A percentile compares a stretch with the other conserved stretches of the same genome.
Conservation (phyloP, 2,113 vertebrate species). For the Eclectus roratus region DNA sequence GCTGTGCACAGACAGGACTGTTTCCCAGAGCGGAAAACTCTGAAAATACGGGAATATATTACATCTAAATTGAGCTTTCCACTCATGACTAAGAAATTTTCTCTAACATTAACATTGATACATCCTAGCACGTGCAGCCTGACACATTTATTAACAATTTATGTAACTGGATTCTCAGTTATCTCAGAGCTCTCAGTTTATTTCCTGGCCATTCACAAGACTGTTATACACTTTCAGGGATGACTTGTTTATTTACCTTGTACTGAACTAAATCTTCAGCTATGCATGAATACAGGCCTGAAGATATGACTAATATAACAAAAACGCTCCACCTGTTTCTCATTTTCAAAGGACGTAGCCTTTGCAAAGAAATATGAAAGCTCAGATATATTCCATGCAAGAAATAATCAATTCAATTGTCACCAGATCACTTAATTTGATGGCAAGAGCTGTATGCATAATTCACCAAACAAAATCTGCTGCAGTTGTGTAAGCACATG, state of each 20-base stretch:
- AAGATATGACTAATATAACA: neutral
- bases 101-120: neutral
- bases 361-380: neutral
- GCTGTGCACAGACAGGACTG: neutral
- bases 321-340: neutral
- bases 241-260: neutral
- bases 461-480: neutral
- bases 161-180: neutral
- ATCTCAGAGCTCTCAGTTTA: neutral
- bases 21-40: neutral
- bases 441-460: neutral
- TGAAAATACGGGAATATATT: neutral
- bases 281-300: neutral
- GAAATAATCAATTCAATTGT: neutral
- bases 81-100: neutral
- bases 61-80: neutral
- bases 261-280: neutral
- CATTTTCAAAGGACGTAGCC: neutral
- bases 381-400: neutral
- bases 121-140: neutral
- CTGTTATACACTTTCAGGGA: neutral
- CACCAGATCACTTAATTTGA: neutral
- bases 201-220: neutral
- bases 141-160: neutral
- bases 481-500: neutral